Evolutionary conservation across 2,888 invertebrate species (phyloP).

Genomic region (Epinotia brunnichana): DNA sequence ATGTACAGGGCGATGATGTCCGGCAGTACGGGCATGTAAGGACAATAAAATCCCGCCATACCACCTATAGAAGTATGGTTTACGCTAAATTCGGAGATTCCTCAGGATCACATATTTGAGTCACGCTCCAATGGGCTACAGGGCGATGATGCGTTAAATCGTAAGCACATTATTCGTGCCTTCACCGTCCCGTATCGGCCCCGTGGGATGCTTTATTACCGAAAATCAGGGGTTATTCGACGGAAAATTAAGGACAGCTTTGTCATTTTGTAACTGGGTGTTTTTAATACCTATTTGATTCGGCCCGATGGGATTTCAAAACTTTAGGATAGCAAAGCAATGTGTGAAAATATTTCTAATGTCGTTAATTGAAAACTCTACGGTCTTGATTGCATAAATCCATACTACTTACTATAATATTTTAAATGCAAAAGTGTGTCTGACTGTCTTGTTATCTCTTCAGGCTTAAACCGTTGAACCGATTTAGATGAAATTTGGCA

Average conservation of each 20-base stretch:
- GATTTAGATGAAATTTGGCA: too few species aligned
- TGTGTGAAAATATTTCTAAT: too few species aligned
- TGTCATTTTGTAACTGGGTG: constrained; percentile 14
- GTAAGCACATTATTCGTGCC: constrained; percentile 34
- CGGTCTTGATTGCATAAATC: too few species aligned
- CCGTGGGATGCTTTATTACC: constrained; percentile 26
- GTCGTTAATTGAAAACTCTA: too few species aligned
- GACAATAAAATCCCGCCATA: not conserved
- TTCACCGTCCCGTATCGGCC: constrained; percentile 29
- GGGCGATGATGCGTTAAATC: constrained; percentile 41
- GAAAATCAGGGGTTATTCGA: constrained; percentile 33
- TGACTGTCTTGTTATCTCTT: too few species aligned
- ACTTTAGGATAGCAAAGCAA: not conserved
- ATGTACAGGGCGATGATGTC: not conserved
- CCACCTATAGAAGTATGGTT: not conserved
- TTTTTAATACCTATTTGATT: constrained; percentile 15
- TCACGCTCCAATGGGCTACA: constrained; percentile 14
- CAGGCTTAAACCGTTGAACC: too few species aligned
- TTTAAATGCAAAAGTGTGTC: too few species aligned
- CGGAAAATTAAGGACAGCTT: constrained; percentile 22
- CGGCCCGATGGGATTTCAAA: not conserved
- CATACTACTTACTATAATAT: too few species aligned
- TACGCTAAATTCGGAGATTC: constrained; percentile 17
- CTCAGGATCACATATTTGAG: constrained; percentile 28
- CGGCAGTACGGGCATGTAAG: not conserved